Evolutionary conservation across 2,888 invertebrate genomes (phyloP).

Genomic region (Tipula lateralis): DNA sequence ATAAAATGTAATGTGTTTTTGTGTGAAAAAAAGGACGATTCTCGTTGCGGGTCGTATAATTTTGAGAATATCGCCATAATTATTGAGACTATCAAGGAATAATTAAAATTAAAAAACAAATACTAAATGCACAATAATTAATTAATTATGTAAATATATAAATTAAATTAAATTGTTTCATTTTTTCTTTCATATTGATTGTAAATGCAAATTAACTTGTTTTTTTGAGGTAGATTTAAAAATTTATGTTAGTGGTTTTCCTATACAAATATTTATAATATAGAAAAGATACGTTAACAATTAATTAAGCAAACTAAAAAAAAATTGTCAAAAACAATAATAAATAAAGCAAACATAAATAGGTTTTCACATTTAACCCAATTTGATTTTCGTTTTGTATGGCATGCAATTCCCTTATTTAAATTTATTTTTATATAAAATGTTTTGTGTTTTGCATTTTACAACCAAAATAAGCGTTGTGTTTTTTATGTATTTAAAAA

Average conservation of each 20-base stretch:
- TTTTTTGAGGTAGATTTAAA: constrained; percentile 1
- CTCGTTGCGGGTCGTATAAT: constrained; percentile 7
- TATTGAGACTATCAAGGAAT: not conserved
- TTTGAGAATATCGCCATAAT: constrained; percentile 19
- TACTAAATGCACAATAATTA: not conserved
- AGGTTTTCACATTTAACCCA: not conserved
- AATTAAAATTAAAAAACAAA: not conserved
- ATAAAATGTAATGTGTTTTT: not conserved
- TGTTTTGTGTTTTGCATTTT: not conserved
- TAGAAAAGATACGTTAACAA: not conserved
- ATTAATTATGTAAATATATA: not conserved
- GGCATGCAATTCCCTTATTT: constrained; percentile 11
- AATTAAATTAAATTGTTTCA: not conserved
- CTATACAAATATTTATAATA: not conserved
- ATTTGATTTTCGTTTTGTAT: not conserved
- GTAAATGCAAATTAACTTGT: constrained; percentile 1
- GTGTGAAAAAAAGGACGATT: not conserved
- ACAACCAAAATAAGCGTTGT: constrained; percentile 20
- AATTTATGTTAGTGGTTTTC: not conserved
- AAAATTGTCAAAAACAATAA: not conserved
- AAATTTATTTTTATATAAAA: not conserved
- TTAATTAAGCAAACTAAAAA: constrained; percentile 11
- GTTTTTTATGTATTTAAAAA: constrained; percentile 25
- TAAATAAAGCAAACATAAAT: constrained; percentile 19
- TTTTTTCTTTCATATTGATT: not conserved